Percentiles rank a stretch among this genome's conserved stretches.
Conservation (phyloP, 2,797 vertebrate genomes). For the Spheniscus humboldti region DNA sequence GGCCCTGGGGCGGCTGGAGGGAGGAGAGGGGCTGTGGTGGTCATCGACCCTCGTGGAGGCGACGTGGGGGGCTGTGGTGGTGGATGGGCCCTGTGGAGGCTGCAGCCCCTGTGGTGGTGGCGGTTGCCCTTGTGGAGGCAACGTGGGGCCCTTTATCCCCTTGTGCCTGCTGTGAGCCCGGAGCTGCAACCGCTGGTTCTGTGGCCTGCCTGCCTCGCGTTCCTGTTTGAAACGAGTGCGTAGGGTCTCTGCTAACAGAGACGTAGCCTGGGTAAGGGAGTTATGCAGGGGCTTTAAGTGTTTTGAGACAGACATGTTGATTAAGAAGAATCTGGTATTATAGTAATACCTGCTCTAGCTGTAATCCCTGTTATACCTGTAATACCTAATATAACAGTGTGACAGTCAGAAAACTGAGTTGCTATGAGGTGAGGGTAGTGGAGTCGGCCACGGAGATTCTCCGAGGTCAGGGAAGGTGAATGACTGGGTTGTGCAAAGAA, state of each 20-base stretch:
- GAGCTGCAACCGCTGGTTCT: background rate
- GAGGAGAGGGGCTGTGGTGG: background rate
- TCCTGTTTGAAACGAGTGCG: rapidly evolving
- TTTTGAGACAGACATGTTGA: background rate
- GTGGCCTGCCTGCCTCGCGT: background rate
- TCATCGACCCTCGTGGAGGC: background rate
- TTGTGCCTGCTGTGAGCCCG: background rate
- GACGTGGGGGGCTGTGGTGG: background rate
- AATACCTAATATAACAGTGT: rapidly evolving
- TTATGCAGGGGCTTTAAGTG: background rate
- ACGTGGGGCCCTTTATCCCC: rapidly evolving
- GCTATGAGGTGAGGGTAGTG: background rate
- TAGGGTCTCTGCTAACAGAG: background rate
- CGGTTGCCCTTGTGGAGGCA: background rate
- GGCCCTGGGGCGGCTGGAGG: background rate
- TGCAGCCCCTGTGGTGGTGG: background rate
- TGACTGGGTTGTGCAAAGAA: background rate
- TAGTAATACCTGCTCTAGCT: background rate
- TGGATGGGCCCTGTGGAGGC: background rate
- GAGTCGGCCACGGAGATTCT: background rate
- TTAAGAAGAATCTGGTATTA: background rate
- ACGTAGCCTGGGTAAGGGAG: rapidly evolving
- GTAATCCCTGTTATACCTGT: background rate
- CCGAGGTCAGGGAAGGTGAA: background rate
- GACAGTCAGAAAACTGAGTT: background rate